These are phyloP conservation scores for Platichthys flesus DNA, from an alignment of 2,113 vertebrate genomes.

Conservation along the genomic window DNA sequence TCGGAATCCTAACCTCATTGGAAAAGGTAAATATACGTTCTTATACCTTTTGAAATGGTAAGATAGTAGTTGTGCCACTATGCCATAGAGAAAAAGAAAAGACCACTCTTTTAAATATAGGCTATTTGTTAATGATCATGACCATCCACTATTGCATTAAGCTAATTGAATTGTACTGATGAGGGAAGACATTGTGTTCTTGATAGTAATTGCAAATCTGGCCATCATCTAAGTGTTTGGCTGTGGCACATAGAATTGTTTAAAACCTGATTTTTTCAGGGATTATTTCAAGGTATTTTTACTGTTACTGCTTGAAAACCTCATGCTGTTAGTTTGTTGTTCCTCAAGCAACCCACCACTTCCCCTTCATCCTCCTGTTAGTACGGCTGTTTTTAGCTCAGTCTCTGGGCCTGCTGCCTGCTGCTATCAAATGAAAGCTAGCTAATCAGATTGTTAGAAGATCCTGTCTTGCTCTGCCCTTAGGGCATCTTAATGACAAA, in stretches of 20 bases:
- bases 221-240: neutral
- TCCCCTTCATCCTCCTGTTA: neutral
- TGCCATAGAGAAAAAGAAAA: too few relatives aligned
- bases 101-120: too few relatives aligned
- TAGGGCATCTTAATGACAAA: conserved; percentile 60
- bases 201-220: neutral
- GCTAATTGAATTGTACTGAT: too few relatives aligned
- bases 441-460: conserved; percentile 70
- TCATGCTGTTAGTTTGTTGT: conserved; percentile 22
- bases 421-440: conserved; percentile 68
- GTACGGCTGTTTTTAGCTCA: conserved; percentile 61
- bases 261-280: neutral
- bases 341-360: neutral
- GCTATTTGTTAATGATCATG: too few relatives aligned
- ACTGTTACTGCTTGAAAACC: neutral
- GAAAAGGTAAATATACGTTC: too few relatives aligned
- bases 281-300: neutral
- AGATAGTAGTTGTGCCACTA: too few relatives aligned
- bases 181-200: too few relatives aligned
- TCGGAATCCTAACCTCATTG: too few relatives aligned
- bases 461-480: conserved; percentile 56
- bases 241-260: neutral
- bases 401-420: conserved; percentile 57
- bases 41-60: too few relatives aligned
- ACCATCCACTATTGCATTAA: too few relatives aligned